A percentile compares a stretch with the other conserved stretches of the same genome.
phyloP scores from a whole-genome alignment of 2,888 invertebrate genomes.

The Pseudeuparius sepicola region DNA sequence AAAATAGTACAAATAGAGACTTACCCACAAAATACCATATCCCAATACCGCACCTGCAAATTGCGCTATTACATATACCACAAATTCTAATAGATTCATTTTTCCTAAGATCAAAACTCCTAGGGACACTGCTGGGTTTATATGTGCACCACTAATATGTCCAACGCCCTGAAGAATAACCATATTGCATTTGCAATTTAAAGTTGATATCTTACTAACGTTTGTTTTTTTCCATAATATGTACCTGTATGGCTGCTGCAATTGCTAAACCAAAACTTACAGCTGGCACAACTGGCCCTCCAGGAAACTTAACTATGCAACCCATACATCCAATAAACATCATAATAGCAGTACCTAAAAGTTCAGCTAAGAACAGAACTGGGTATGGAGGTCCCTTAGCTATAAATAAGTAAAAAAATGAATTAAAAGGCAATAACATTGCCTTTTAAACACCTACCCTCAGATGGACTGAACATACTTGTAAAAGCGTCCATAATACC shows the following conservation, averaged over 20 bases:
- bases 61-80: slow-evolving; percentile 19
- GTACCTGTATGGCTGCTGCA: slow-evolving; percentile 16
- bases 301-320: slow-evolving; percentile 30
- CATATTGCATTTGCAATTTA: no score
- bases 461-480: no score
- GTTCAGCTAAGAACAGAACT: slow-evolving; percentile 40
- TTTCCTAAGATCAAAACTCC: slow-evolving; percentile 16
- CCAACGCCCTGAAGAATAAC: slow-evolving; percentile 14
- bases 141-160: slow-evolving; percentile 17
- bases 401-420: no score
- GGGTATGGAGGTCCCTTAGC: no score
- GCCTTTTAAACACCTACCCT: no score
- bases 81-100: slow-evolving; percentile 15
- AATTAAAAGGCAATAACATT: no score
- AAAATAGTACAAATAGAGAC: no score
- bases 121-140: slow-evolving; percentile 20
- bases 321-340: slow-evolving; percentile 67
- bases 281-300: slow-evolving; percentile 19
- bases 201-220: no score
- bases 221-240: no score
- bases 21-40: slow-evolving; percentile 18
- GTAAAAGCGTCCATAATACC: no score
- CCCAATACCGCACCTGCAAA: slow-evolving; percentile 19
- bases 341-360: slow-evolving; percentile 55
- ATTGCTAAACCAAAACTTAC: slow-evolving; percentile 19